Percentiles rank a stretch among this genome's conserved stretches.
Evolutionary conservation across 2,888 invertebrate species (phyloP).

Genomic region (Pilophorus perplexus): DNA sequence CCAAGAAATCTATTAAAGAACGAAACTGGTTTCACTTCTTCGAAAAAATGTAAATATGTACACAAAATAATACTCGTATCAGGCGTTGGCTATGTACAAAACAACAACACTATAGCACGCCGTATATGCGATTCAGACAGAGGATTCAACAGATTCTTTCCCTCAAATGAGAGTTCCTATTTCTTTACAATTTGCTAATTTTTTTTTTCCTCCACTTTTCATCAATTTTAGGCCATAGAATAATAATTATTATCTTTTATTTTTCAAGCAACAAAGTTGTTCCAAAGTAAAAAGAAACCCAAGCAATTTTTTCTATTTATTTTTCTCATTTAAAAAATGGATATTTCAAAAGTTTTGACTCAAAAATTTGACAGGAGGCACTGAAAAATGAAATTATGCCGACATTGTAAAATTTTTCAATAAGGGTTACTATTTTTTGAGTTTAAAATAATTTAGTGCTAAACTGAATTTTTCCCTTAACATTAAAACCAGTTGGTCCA

Average conservation of each 20-base stretch:
- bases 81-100: constrained; percentile 25
- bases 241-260: constrained; percentile 27
- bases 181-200: constrained; percentile 13
- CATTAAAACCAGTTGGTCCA: constrained; percentile 45
- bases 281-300: constrained; percentile 1
- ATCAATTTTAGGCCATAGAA: constrained; percentile 35
- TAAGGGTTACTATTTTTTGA: constrained; percentile 17
- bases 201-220: constrained; percentile 13
- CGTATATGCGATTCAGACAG: constrained; percentile 11
- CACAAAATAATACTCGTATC: constrained; percentile 42
- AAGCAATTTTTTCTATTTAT: constrained; percentile 1
- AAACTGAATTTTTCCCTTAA: constrained; percentile 29
- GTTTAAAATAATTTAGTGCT: constrained; percentile 32
- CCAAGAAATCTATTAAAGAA: constrained; percentile 41
- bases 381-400: constrained; percentile 11
- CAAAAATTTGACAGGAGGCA: constrained; percentile 24
- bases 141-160: constrained; percentile 1
- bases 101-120: constrained; percentile 23
- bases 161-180: neutral
- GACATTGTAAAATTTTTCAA: constrained; percentile 1
- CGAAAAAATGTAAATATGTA: constrained; percentile 43
- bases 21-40: neutral
- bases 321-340: neutral
- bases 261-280: neutral
- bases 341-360: neutral